Percentiles rank a stretch among this genome's conserved stretches.
Conservation (phyloP, 2,888 invertebrate species). For the Lepidocyrtinus sp. region DNA sequence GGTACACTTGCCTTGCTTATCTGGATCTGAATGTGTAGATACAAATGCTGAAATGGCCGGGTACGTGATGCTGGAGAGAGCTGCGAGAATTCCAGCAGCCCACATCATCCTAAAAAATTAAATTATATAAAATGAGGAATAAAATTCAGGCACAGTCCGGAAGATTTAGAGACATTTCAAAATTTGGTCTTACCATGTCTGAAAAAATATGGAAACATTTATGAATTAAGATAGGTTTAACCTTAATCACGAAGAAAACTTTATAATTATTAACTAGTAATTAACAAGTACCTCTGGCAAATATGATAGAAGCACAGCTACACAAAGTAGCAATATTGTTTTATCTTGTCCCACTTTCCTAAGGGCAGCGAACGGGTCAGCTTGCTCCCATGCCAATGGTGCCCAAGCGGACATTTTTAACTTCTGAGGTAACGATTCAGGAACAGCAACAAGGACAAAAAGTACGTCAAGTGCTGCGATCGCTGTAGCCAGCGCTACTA, state of each 20-base stretch:
- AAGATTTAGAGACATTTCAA: no score
- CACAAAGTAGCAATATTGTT: constrained; percentile 96
- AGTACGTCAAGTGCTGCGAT: constrained; percentile 97
- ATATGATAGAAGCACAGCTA: constrained; percentile 97
- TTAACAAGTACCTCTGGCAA: constrained; percentile 82
- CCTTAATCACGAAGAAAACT: background rate
- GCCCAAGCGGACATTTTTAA: constrained; percentile 83
- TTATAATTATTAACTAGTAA: constrained; percentile 73
- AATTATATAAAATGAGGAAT: constrained; percentile 1
- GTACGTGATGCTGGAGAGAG: constrained; percentile 96
- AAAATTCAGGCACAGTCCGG: background rate
- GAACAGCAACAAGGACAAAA: constrained; percentile 98
- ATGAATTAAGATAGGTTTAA: background rate
- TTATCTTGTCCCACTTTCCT: constrained; percentile 93
- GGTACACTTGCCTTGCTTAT: constrained; percentile 85
- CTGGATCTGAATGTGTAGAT: constrained; percentile 97
- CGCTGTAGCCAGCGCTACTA: constrained; percentile 95
- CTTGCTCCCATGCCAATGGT: constrained; percentile 95
- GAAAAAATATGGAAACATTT: constrained; percentile 71
- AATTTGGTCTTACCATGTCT: constrained; percentile 82
- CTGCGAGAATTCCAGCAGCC: constrained; percentile 97
- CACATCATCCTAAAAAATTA: constrained; percentile 91
- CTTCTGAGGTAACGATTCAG: constrained; percentile 98
- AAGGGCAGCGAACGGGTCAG: constrained; percentile 96
- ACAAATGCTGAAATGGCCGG: constrained; percentile 99